These are phyloP conservation scores for Leptoclinus maculatus DNA, from an alignment of 2,797 vertebrate species.

Conservation along the genomic window DNA sequence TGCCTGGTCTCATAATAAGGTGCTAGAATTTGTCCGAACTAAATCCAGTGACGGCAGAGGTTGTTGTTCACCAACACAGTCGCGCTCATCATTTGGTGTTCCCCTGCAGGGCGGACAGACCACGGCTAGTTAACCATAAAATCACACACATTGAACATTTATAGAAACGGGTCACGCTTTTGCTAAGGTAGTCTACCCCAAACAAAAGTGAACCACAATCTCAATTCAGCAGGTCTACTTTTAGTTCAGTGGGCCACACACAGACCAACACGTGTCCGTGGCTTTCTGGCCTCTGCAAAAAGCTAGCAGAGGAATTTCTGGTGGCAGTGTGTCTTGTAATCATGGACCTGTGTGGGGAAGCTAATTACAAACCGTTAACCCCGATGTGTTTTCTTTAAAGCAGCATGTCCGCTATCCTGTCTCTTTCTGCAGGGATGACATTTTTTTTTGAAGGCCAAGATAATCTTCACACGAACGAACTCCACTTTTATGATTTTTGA, in stretches of 20 bases:
- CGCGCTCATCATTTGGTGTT: slow-evolving; percentile 33
- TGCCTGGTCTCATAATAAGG: slow-evolving; percentile 69
- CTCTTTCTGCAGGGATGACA: neutral
- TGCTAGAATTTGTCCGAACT: slow-evolving; percentile 72
- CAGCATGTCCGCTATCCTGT: neutral
- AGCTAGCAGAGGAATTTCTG: slow-evolving; percentile 59
- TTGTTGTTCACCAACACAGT: slow-evolving; percentile 51
- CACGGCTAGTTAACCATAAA: slow-evolving; percentile 33
- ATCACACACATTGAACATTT: slow-evolving; percentile 33
- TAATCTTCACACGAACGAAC: neutral
- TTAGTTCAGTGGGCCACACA: slow-evolving; percentile 73
- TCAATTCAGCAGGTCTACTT: slow-evolving; percentile 62
- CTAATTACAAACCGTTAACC: slow-evolving; percentile 71
- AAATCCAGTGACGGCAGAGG: slow-evolving; percentile 60
- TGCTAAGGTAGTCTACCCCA: slow-evolving; percentile 26
- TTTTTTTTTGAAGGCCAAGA: neutral
- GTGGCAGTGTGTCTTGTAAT: slow-evolving; percentile 68
- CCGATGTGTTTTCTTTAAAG: neutral
- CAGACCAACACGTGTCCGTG: slow-evolving; percentile 57
- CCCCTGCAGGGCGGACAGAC: slow-evolving; percentile 22
- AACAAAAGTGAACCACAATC: slow-evolving; percentile 52
- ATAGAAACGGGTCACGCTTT: slow-evolving; percentile 39
- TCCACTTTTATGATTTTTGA: neutral
- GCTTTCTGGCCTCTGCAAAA: slow-evolving; percentile 47
- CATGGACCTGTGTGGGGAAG: slow-evolving; percentile 59